phyloP scores from a whole-genome alignment of 2,797 vertebrate genomes.

The Typhlichthys eigenmanni region DNA sequence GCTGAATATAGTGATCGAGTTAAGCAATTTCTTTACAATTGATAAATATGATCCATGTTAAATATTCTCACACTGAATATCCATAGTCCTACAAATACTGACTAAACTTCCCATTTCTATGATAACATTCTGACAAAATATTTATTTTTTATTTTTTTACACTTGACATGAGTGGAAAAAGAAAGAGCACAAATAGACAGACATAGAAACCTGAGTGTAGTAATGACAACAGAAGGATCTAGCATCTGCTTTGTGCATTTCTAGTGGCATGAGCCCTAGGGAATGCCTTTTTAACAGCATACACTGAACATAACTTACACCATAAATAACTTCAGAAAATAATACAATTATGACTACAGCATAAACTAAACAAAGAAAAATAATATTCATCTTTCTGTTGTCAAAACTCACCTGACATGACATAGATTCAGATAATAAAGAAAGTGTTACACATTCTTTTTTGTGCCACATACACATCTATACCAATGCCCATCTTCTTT shows the following conservation, averaged over 20 bases:
- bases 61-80: slow-evolving; percentile 47
- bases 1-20: too few relatives aligned
- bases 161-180: slow-evolving; percentile 30
- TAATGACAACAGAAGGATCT: slow-evolving; percentile 59
- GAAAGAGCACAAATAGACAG: slow-evolving; percentile 3
- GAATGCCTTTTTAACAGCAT: slow-evolving; percentile 83
- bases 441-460: slow-evolving; percentile 52
- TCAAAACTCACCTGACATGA: slow-evolving; percentile 35
- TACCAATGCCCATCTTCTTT: slow-evolving; percentile 69
- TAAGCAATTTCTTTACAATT: too few relatives aligned
- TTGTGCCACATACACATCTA: slow-evolving; percentile 56
- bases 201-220: slow-evolving; percentile 22
- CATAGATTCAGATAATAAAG: slow-evolving; percentile 59
- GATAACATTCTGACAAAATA: slow-evolving; percentile 36
- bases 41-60: slow-evolving; percentile 18
- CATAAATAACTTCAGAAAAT: slow-evolving; percentile 82
- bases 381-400: slow-evolving; percentile 58
- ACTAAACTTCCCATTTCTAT: slow-evolving; percentile 35
- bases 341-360: slow-evolving; percentile 74
- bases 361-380: slow-evolving; percentile 75
- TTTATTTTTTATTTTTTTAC: slow-evolving; percentile 5
- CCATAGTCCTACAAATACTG: slow-evolving; percentile 42
- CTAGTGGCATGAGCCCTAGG: slow-evolving; percentile 81
- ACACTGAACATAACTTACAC: slow-evolving; percentile 80
- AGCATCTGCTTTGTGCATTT: slow-evolving; percentile 59